A percentile compares a stretch with the other conserved stretches of the same genome.
phyloP scores from a whole-genome alignment of 2,797 vertebrate genomes.

The Poecilia gillii region DNA sequence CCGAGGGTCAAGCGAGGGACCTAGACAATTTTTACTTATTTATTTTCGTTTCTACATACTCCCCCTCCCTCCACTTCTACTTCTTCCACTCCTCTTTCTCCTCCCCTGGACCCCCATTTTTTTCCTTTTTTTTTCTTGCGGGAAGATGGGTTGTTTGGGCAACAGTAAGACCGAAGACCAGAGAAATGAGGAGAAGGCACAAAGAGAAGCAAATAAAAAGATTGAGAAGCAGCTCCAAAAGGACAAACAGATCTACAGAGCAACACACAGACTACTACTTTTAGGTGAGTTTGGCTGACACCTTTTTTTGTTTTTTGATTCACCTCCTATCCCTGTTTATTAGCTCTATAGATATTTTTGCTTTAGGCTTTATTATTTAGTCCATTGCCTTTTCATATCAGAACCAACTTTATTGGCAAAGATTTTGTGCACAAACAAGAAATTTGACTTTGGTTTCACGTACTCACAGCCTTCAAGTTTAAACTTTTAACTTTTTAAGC shows the following conservation, averaged over 20 bases:
- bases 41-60: constrained; percentile 53
- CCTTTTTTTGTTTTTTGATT: neutral
- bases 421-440: neutral
- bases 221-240: constrained; percentile 97
- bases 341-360: neutral
- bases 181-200: constrained; percentile 96
- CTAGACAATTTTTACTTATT: constrained; percentile 67
- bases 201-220: constrained; percentile 96
- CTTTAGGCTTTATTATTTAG: neutral
- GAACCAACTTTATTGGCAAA: neutral
- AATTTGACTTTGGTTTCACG: neutral
- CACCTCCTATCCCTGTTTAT: neutral
- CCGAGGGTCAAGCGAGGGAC: constrained; percentile 71
- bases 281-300: constrained; percentile 82
- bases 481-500: neutral
- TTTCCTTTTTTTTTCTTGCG: constrained; percentile 63
- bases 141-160: constrained; percentile 96
- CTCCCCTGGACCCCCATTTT: constrained; percentile 72
- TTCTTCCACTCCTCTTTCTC: constrained; percentile 48
- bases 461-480: neutral
- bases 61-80: constrained; percentile 41
- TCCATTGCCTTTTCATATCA: neutral
- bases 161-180: constrained; percentile 98
- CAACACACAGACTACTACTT: constrained; percentile 94
- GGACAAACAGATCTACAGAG: constrained; percentile 96